Evolutionary conservation across 2,888 invertebrate species (phyloP).

Genomic region (Sphinx pinastri): DNA sequence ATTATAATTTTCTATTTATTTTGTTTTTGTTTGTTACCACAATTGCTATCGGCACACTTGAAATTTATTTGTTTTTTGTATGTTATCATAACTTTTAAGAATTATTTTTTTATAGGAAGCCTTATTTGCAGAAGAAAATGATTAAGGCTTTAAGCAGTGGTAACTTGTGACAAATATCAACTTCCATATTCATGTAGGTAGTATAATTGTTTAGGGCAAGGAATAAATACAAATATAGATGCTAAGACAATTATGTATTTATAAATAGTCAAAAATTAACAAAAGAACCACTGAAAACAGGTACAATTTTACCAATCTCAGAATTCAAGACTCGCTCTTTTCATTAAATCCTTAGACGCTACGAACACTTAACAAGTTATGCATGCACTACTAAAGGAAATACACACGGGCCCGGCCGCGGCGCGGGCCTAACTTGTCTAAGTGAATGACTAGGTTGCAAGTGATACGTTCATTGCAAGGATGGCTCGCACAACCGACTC

Average conservation of each 20-base stretch:
- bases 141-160: not conserved
- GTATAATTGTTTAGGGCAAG: not conserved
- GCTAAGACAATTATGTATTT: slow-evolving; percentile 84
- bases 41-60: slow-evolving; percentile 26
- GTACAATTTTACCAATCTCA: slow-evolving; percentile 82
- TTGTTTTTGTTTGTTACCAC: slow-evolving; percentile 29
- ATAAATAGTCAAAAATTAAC: slow-evolving; percentile 84
- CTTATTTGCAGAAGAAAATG: not conserved
- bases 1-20: slow-evolving; percentile 72
- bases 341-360: slow-evolving; percentile 80
- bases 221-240: slow-evolving; percentile 67
- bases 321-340: slow-evolving; percentile 76
- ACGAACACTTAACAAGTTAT: slow-evolving; percentile 81
- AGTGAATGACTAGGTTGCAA: slow-evolving; percentile 83
- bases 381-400: slow-evolving; percentile 79
- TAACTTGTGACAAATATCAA: not conserved
- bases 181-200: not conserved
- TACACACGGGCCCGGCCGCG: slow-evolving; percentile 54
- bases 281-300: slow-evolving; percentile 83
- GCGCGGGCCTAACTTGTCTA: slow-evolving; percentile 66
- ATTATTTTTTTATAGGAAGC: not conserved
- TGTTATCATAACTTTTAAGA: not conserved
- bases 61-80: not conserved
- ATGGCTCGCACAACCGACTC: slow-evolving; percentile 51
- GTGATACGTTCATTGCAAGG: slow-evolving; percentile 62